These are phyloP conservation scores for Cottoperca gobio DNA, from an alignment of 2,797 vertebrate genomes.

Conservation along the genomic window DNA sequence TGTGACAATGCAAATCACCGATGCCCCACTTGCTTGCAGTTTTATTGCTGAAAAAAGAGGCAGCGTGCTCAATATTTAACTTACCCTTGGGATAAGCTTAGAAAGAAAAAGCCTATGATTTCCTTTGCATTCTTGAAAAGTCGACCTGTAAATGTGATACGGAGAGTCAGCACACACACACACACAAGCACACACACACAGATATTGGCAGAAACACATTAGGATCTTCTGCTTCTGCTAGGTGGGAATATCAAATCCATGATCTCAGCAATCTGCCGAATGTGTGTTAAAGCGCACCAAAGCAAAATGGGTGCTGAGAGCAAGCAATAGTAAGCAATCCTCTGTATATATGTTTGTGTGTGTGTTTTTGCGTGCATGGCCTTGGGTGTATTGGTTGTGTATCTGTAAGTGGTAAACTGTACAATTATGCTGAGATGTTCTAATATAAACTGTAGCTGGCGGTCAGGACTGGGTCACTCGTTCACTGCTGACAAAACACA, in stretches of 20 bases:
- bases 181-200: not conserved
- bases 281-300: conserved; percentile 51
- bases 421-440: conserved; percentile 59
- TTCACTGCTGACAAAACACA: conserved; percentile 53
- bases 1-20: conserved; percentile 65
- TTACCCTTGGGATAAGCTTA: conserved; percentile 32
- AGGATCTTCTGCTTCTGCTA: conserved; percentile 28
- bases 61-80: conserved; percentile 55
- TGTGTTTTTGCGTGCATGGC: conserved; percentile 18
- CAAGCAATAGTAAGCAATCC: conserved; percentile 57
- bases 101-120: conserved; percentile 33
- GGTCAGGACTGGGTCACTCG: conserved; percentile 61
- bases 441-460: conserved; percentile 58
- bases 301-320: conserved; percentile 59
- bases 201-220: conserved; percentile 29
- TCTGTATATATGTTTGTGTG: conserved; percentile 29
- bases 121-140: conserved; percentile 59
- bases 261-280: conserved; percentile 70
- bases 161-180: conserved; percentile 7
- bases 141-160: conserved; percentile 45
- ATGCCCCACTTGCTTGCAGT: conserved; percentile 45
- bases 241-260: conserved; percentile 57
- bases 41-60: conserved; percentile 48
- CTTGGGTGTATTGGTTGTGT: conserved; percentile 26
- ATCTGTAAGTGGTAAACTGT: conserved; percentile 45